Conservation (phyloP, 2,797 vertebrate species). For the Melanogrammus aeglefinus region DNA sequence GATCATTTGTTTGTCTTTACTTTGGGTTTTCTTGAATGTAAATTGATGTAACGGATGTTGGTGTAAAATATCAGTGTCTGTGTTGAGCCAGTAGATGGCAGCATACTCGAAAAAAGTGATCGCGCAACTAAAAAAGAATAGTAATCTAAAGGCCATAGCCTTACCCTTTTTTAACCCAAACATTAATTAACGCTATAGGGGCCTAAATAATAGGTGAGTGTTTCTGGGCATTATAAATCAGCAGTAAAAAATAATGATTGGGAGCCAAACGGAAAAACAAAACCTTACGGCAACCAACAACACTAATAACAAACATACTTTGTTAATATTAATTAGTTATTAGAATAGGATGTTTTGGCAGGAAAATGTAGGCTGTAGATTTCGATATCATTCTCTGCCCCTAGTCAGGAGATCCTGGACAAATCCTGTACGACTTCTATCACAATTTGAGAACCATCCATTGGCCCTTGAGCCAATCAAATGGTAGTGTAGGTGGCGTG, state of each 20-base stretch:
- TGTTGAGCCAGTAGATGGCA: slow-evolving; percentile 1
- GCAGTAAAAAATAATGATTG: neutral
- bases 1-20: neutral
- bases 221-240: neutral
- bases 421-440: no score
- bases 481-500: neutral
- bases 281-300: no score
- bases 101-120: neutral
- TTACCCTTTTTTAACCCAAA: neutral
- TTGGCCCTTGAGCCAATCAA: no score
- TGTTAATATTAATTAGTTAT: no score
- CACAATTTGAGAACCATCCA: no score
- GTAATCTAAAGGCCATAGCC: neutral
- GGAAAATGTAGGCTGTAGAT: no score
- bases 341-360: no score
- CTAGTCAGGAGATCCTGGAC: no score
- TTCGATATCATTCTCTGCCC: no score
- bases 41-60: neutral
- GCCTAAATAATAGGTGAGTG: neutral
- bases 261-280: no score
- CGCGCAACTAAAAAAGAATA: neutral
- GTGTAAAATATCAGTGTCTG: neutral
- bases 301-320: no score
- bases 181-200: neutral
- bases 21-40: neutral